Conservation (phyloP, 2,797 vertebrate species). For the Adrianichthys oophorus region DNA sequence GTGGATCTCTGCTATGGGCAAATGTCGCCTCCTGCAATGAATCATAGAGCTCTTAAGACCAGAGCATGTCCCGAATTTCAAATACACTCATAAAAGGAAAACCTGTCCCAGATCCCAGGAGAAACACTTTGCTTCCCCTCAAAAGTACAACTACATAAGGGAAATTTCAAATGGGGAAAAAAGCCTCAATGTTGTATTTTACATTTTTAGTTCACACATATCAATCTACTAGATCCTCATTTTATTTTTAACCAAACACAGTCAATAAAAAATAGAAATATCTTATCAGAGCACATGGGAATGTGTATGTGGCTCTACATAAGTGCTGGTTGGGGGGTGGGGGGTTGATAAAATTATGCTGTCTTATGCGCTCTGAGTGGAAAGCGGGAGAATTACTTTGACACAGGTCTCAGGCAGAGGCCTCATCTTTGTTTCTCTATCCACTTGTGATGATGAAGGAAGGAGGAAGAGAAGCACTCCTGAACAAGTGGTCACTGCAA, state of each 20-base stretch:
- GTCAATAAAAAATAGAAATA: slow-evolving; percentile 54
- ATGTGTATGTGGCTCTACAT: slow-evolving; percentile 14
- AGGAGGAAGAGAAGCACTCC: slow-evolving; percentile 11
- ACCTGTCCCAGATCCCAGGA: slow-evolving; percentile 78
- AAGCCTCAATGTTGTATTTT: slow-evolving; percentile 27
- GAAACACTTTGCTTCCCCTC: slow-evolving; percentile 64
- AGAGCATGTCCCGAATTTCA: slow-evolving; percentile 82
- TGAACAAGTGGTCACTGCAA: not conserved
- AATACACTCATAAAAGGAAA: slow-evolving; percentile 83
- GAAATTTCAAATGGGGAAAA: slow-evolving; percentile 45
- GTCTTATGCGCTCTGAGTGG: slow-evolving; percentile 48
- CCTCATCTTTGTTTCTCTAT: slow-evolving; percentile 58
- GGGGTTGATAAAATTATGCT: slow-evolving; percentile 49
- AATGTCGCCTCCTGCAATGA: slow-evolving; percentile 78
- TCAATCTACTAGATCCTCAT: slow-evolving; percentile 42
- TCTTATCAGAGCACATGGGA: slow-evolving; percentile 15
- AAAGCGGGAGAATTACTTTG: slow-evolving; percentile 42
- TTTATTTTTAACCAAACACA: slow-evolving; percentile 46
- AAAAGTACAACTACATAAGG: slow-evolving; percentile 56
- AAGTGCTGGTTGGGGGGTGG: slow-evolving; percentile 15
- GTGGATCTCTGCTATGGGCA: slow-evolving; percentile 73
- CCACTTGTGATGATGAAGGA: slow-evolving; percentile 31
- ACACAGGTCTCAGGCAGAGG: slow-evolving; percentile 53
- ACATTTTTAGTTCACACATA: slow-evolving; percentile 43
- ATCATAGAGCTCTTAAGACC: slow-evolving; percentile 81